phyloP scores from a whole-genome alignment of 1,140 invertebrate genomes.

The Himalopsyche phryganea region DNA sequence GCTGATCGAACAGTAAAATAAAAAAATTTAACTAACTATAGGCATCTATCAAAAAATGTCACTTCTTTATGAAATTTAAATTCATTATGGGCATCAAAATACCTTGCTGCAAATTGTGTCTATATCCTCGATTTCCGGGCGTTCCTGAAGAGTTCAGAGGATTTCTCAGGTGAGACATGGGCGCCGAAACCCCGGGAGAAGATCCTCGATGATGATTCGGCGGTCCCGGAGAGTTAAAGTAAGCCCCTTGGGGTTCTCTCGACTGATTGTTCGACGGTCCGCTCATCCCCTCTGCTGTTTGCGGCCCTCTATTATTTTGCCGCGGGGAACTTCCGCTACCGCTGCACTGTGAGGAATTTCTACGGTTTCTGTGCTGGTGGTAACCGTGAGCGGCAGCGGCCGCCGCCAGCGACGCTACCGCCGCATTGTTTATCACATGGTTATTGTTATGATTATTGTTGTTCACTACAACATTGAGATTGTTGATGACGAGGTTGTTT shows the following conservation, averaged over 20 bases:
- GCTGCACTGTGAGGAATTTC: constrained; percentile 44
- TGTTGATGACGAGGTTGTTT: constrained; percentile 54
- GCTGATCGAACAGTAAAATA: background rate
- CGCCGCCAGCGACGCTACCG: constrained; percentile 48
- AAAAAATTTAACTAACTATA: no score
- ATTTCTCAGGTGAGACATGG: constrained; percentile 49
- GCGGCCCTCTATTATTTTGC: background rate
- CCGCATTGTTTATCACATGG: constrained; percentile 52
- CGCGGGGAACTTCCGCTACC: constrained; percentile 11
- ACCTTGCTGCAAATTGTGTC: constrained; percentile 52
- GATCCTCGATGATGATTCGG: constrained; percentile 36
- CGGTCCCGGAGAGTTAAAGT: constrained; percentile 45
- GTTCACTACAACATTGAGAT: constrained; percentile 52
- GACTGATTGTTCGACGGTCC: constrained; percentile 46
- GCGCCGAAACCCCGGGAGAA: constrained; percentile 39
- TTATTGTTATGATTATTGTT: constrained; percentile 56
- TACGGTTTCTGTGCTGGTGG: constrained; percentile 47
- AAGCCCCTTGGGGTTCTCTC: constrained; percentile 33
- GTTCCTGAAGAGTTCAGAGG: constrained; percentile 41
- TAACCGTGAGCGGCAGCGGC: constrained; percentile 47
- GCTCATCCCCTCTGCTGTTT: constrained; percentile 32
- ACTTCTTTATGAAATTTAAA: background rate
- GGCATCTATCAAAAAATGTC: background rate
- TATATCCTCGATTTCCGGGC: constrained; percentile 45
- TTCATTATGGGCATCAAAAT: constrained; percentile 17